Base-by-base conservation (phyloP, 2,888 invertebrate species). In the Gymnocheta viridis region DNA sequence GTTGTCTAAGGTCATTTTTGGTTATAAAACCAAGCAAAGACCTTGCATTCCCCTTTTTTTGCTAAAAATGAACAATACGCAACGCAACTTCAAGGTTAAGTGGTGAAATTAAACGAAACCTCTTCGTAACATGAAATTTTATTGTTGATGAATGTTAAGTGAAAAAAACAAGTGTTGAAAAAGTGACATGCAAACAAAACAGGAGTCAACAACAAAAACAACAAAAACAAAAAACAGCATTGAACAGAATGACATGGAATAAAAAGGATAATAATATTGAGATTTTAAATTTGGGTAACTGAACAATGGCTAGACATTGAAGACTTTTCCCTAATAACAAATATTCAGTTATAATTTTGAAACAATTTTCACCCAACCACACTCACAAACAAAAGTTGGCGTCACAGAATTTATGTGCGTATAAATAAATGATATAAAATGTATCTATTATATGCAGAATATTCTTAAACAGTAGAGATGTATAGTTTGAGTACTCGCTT, bases 51-150 rank as follows among this genome's bases (percentile, higher is more conserved):
- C 80, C 80, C 80, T 58, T 67, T 60, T 60, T 60, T 51, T 4
- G n/a, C n/a, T n/a, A n/a, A n/a, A n/a, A 54, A 51, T 60, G 32
- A 81, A 77, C 60, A 85, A 64, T 14, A 73, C 78, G 35, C 58
- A 66, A 49, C 47, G n/a, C n/a, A 74, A 17, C 56, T 72, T 76
- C 60, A 81, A 81, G 80, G 80, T 81, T 73, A 81, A 60, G 66
- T 60, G 58, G 19, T 56, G 49, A 69, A 72, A 56, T 72, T 29
- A 56, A 58, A 70, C 38, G 35, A 17, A 73, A 51, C 22, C 67
- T 49, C 60, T 58, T 73, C 22, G 22, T 29, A 44, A n/a, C 54
- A 64, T 29, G 4, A 62, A 44, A 29, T 60, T 49, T 58, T 69
- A 76, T 69, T 58, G 49, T 69, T 41, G 44, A 35, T 24, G 14